Conservation (phyloP, 2,113 vertebrate genomes). For the Planiliza haematocheilus region DNA sequence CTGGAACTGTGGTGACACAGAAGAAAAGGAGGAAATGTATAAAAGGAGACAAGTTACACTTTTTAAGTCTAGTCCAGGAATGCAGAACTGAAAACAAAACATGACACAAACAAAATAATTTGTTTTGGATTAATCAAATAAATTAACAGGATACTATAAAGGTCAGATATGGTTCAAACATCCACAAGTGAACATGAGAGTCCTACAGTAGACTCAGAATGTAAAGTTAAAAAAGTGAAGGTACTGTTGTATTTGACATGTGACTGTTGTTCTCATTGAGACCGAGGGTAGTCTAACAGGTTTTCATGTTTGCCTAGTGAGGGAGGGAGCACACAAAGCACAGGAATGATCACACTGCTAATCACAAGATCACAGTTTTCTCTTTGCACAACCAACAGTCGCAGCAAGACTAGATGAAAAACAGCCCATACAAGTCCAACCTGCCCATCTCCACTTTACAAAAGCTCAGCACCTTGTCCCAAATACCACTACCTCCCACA, state of each 20-base stretch:
- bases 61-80: too few relatives aligned
- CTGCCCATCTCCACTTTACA: constrained; percentile 6
- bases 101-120: neutral
- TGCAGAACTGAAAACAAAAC: neutral
- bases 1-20: constrained; percentile 84
- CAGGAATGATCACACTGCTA: constrained; percentile 51
- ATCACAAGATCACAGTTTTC: constrained; percentile 53
- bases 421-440: constrained; percentile 51
- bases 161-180: neutral
- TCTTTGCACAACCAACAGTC: constrained; percentile 20
- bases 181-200: neutral
- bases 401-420: constrained; percentile 16
- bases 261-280: constrained; percentile 19
- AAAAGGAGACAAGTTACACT: neutral
- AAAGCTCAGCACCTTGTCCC: constrained; percentile 8
- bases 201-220: neutral
- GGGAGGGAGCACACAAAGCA: constrained; percentile 34
- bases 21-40: neutral
- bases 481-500: constrained; percentile 52
- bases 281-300: constrained; percentile 48
- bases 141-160: too few relatives aligned
- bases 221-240: constrained; percentile 13
- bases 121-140: neutral
- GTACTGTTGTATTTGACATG: constrained; percentile 31
- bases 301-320: constrained; percentile 56